Base-by-base conservation (phyloP, 2,797 vertebrate species). In the Graptemys geographica region DNA sequence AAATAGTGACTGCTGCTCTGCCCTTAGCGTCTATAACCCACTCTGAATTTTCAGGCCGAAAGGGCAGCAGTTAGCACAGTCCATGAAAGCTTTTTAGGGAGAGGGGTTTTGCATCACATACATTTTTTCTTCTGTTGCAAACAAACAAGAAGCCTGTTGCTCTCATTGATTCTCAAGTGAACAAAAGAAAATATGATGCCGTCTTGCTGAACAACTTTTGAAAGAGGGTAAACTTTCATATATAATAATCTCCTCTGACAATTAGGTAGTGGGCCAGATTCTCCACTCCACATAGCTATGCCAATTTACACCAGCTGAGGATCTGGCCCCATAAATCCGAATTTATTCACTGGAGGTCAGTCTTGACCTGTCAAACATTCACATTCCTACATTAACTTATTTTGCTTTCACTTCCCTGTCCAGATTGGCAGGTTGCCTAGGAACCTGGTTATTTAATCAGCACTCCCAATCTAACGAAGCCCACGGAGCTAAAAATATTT, bases 21-120 rank as follows among this genome's bases (percentile, higher is more conserved):
- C 83, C 62, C 7, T 72, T 94, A 56, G 16, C 59, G 89, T 93
- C 56, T 72, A 65, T 95, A 82, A 93, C 95, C 92, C 79, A 11
- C 95, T 93, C 90, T 81, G 90, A 95, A 91, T 96, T 92, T 86
- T 18, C 81, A 84, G 84, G 83, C 37, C 2, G 47, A 86, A 96
- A 95, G n/a, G 69, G 23, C 52, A 96, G 86, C 76, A 93, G 31
- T 94, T 80, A 72, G 65, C 83, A 95, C 85, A 87, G 80, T 94
- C 92, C 85, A 92, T 85, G 62, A 84, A 96, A 91, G 83, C 62
- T 88, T 86, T 78, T 56, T 57, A 44, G 92, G 90, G 81, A 28
- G 83, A 16, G 10, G 81, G 13, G 8, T 33, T 95, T 95, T 86
- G 16, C 76, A 92, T 88, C 28, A 90, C 86, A 95, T 88, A 0